These are phyloP conservation scores for Oreochromis tanganicae DNA, from an alignment of 2,113 vertebrate genomes.

Conservation along the genomic window DNA sequence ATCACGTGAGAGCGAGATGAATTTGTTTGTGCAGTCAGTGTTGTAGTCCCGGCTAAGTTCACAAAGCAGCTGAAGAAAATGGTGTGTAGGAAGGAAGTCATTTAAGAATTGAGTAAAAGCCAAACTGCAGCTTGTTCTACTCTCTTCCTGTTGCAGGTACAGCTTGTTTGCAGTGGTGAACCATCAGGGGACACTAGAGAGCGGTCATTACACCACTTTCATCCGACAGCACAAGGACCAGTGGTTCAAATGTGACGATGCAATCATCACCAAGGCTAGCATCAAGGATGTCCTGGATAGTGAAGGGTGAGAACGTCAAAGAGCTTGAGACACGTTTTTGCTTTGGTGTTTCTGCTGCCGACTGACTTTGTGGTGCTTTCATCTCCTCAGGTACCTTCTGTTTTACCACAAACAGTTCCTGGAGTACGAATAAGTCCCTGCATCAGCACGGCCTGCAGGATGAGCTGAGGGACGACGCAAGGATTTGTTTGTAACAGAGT, in stretches of 20 bases:
- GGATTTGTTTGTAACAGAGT: background rate
- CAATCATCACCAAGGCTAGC: slow-evolving; percentile 99
- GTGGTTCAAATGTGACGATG: slow-evolving; percentile 99
- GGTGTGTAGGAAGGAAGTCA: background rate
- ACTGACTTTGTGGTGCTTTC: background rate
- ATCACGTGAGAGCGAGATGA: accelerated
- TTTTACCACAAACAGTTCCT: slow-evolving; percentile 98
- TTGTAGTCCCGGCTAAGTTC: background rate
- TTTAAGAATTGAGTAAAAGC: background rate
- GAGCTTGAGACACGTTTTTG: background rate
- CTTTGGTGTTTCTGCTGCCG: background rate
- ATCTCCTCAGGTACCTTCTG: slow-evolving; percentile 78
- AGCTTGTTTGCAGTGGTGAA: slow-evolving; percentile 98
- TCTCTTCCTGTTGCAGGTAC: slow-evolving; percentile 74
- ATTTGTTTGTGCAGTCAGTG: background rate
- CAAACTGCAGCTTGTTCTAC: background rate
- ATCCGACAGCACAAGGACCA: slow-evolving; percentile 99
- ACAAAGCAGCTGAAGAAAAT: background rate
- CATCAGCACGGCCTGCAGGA: background rate
- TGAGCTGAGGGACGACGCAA: background rate
- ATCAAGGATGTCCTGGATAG: slow-evolving; percentile 97
- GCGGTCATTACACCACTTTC: slow-evolving; percentile 98
- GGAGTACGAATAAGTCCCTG: slow-evolving; percentile 84
- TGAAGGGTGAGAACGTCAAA: slow-evolving; percentile 80
- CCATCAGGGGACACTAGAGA: slow-evolving; percentile 98